Evolutionary conservation across 2,797 vertebrate species (phyloP).

Genomic region (Cirrhinus mrigala): DNA sequence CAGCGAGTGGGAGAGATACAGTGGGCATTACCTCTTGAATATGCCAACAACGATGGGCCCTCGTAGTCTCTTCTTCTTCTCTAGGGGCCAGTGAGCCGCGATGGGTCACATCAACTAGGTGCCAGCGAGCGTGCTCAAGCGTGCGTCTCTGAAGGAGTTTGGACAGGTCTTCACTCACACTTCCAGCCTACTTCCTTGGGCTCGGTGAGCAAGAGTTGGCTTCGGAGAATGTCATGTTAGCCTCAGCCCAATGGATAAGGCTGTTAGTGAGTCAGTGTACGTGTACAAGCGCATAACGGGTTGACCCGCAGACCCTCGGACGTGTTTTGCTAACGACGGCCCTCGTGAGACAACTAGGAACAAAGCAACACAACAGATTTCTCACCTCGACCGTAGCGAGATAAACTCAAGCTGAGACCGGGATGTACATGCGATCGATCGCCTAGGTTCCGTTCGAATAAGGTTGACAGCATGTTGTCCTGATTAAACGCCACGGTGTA

Average conservation of each 20-base stretch:
- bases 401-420: conserved; percentile 38
- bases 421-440: conserved; percentile 52
- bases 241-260: conserved; percentile 76
- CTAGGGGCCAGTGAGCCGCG: conserved; percentile 73
- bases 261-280: conserved; percentile 63
- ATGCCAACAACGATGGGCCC: conserved; percentile 48
- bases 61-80: conserved; percentile 67
- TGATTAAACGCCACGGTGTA: conserved; percentile 49
- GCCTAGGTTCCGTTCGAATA: conserved; percentile 48
- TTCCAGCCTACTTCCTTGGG: conserved; percentile 48
- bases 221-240: conserved; percentile 78
- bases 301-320: conserved; percentile 26
- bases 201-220: conserved; percentile 72
- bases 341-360: conserved; percentile 16
- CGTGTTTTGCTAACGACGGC: conserved; percentile 24
- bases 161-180: conserved; percentile 58
- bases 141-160: conserved; percentile 66
- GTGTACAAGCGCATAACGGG: conserved; percentile 29
- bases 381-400: conserved; percentile 39
- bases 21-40: conserved; percentile 49
- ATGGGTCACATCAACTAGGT: conserved; percentile 69
- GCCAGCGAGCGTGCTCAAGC: conserved; percentile 54
- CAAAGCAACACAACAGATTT: conserved; percentile 31
- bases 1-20: conserved; percentile 26
- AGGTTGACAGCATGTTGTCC: conserved; percentile 45